These are phyloP conservation scores for Clarias fuscus DNA, from an alignment of 2,797 vertebrate genomes.

Conservation along the genomic window DNA sequence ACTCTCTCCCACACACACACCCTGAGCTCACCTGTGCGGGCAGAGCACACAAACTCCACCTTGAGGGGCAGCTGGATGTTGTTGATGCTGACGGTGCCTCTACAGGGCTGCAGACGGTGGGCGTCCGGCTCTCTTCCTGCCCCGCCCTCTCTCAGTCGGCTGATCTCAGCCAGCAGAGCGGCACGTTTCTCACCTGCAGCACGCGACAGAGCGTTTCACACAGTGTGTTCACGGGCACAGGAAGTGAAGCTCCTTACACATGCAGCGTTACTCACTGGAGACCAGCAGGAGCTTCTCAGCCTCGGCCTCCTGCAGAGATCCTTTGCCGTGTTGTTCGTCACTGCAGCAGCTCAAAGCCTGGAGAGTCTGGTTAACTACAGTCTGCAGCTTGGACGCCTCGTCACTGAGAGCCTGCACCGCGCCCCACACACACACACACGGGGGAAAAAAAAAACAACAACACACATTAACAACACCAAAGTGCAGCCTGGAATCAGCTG, in stretches of 20 bases:
- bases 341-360: conserved; percentile 81
- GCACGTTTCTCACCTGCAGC: conserved; percentile 74
- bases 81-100: conserved; percentile 72
- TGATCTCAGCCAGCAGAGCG: conserved; percentile 72
- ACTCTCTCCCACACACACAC: not conserved
- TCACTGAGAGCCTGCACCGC: conserved; percentile 69
- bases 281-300: conserved; percentile 80
- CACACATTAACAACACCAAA: not conserved
- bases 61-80: conserved; percentile 80
- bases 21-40: conserved; percentile 58
- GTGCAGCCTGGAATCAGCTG: not conserved
- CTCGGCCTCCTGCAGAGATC: conserved; percentile 79
- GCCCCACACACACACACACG: conserved; percentile 11
- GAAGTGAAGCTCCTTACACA: not conserved
- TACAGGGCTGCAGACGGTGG: conserved; percentile 68
- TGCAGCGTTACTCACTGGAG: conserved; percentile 67
- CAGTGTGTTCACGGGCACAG: not conserved
- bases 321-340: conserved; percentile 78
- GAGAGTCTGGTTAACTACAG: conserved; percentile 76
- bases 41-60: conserved; percentile 79
- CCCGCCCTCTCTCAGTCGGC: conserved; percentile 63
- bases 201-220: not conserved
- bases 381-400: conserved; percentile 75
- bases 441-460: no score
- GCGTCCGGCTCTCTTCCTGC: conserved; percentile 35